These are phyloP conservation scores for Eptatretus burgeri DNA, from an alignment of 2,113 vertebrate species.

Conservation along the genomic window DNA sequence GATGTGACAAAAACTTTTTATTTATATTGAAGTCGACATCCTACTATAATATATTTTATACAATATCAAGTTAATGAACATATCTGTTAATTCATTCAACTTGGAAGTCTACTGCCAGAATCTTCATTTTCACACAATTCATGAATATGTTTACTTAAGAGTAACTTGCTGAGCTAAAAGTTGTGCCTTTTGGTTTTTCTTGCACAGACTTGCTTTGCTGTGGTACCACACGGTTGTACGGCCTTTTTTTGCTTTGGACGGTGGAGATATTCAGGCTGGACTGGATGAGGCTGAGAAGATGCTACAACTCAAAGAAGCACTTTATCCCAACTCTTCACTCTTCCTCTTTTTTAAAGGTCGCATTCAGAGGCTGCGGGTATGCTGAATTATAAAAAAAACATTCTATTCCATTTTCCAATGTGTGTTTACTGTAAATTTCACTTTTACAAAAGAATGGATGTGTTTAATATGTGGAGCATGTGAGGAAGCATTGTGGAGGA, in stretches of 20 bases:
- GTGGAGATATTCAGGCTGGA: constrained; percentile 48
- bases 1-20: no score
- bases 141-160: constrained; percentile 5
- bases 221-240: constrained; percentile 96
- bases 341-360: constrained; percentile 97
- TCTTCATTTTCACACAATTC: not conserved
- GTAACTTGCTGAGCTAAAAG: not conserved
- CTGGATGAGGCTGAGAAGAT: constrained; percentile 76
- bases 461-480: no score
- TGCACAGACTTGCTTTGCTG: constrained; percentile 48
- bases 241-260: constrained; percentile 85
- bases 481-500: no score
- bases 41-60: no score
- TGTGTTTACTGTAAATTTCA: no score
- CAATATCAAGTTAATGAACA: no score
- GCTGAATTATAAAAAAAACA: not conserved
- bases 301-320: constrained; percentile 60
- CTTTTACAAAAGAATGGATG: no score
- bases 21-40: no score
- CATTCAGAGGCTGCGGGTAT: constrained; percentile 75
- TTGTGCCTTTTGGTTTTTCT: constrained; percentile 7
- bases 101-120: not conserved
- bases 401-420: not conserved
- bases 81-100: no score
- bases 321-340: constrained; percentile 87